Evolutionary conservation across 1,140 invertebrate genomes (phyloP), one percentile per base, ranked within the genome.

Genomic region (Drosophila mayri): DNA sequence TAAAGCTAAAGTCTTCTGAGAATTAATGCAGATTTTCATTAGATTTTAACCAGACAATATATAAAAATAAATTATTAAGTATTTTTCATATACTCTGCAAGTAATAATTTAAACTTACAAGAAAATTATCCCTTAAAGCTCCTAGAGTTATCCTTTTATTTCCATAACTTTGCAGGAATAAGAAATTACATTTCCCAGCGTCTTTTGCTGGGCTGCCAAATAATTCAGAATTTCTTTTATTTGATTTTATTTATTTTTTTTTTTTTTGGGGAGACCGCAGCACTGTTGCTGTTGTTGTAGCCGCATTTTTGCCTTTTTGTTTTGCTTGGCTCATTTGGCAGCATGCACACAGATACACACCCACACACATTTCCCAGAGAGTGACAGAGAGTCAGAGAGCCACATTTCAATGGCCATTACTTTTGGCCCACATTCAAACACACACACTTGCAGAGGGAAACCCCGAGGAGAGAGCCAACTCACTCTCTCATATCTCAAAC

Each of bases 341-440:
- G 64, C 74, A 64, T 63, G 54, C 64, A 59, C 73, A 65, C 46
- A 63, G 14, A 0, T 32, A 11, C 50, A 54, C 18, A 46, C 18
- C 20, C 18, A 61, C 37, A 60, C 76, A 35, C 35, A 22, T 43
- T 41, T 32, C 22, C 44, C 40, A 59, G 61, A 73, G 61, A 41
- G 62, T 14, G 35, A 55, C 54, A 37, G 70, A 18, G 32, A 43
- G 37, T 57, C 37, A 46, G 67, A 66, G 66, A 43, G 84, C 71
- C 71, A 80, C 84, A 88, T 77, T 87, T 87, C 83, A 88, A 80
- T 87, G 88, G 80, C 88, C 76, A 84, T 90, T 88, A 90, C 81
- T 88, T 88, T 88, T 88, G 85, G 85, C 84, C 84, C 84, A 88
- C 70, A 88, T 88, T 83, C 71, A 79, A 83, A 80, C 62, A 61